Evolutionary conservation across 2,113 vertebrate species (phyloP).

Genomic region (Bubalus kerabau): DNA sequence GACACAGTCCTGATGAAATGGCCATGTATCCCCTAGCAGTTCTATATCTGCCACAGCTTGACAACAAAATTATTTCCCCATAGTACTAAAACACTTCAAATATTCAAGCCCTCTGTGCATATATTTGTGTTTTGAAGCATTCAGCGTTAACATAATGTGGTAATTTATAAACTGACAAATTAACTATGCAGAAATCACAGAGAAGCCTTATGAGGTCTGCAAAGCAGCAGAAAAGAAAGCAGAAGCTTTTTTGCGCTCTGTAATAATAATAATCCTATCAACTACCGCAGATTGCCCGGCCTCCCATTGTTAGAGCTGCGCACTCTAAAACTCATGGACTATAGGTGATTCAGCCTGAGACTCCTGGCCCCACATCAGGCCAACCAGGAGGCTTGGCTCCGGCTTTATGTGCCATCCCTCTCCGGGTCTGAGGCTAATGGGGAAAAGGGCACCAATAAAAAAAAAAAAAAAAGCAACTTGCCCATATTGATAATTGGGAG

Average conservation of each 20-base stretch:
- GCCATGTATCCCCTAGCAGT: constrained; percentile 85
- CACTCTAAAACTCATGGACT: constrained; percentile 40
- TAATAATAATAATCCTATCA: constrained; percentile 77
- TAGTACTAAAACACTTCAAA: constrained; percentile 85
- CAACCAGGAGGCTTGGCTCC: neutral
- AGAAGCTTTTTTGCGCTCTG: constrained; percentile 69
- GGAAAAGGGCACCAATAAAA: neutral
- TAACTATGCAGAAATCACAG: constrained; percentile 82
- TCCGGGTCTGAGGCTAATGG: neutral
- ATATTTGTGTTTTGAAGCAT: constrained; percentile 86
- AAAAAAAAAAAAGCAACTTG: neutral
- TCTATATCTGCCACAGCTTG: constrained; percentile 88
- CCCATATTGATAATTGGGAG: neutral
- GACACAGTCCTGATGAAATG: constrained; percentile 83
- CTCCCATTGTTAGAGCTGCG: constrained; percentile 55
- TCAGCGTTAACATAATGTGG: constrained; percentile 81
- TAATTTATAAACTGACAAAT: constrained; percentile 88
- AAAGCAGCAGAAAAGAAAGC: constrained; percentile 76
- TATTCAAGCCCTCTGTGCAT: constrained; percentile 83
- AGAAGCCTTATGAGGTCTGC: constrained; percentile 75
- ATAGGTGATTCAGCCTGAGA: constrained; percentile 33
- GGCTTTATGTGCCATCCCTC: neutral
- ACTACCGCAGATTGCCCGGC: constrained; percentile 53
- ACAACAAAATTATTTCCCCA: constrained; percentile 88
- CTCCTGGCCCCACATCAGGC: constrained; percentile 28